Base-by-base conservation (phyloP, 2,888 invertebrate genomes). In the Isoperla grammatica region DNA sequence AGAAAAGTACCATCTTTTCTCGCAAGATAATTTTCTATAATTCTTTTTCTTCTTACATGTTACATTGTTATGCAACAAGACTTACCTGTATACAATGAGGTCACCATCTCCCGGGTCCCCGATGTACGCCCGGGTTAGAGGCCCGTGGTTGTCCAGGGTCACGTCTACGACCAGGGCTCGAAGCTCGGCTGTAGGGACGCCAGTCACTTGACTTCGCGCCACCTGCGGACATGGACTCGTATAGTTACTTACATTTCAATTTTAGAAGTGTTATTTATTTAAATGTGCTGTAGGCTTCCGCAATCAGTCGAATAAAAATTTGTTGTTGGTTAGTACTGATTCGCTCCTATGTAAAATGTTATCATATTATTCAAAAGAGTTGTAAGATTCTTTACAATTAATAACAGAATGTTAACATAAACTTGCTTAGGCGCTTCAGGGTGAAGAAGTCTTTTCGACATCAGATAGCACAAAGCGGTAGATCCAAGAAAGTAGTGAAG, bases 121-220 rank as follows among this genome's bases (percentile, higher is more conserved):
- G 56, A 76, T 66, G 63, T 74, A 77, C 11, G 72, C 77, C 57
- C 69, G 69, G 5, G 69, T 66, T 9, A 73, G 71, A 62, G 61
- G 66, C 13, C 64, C 63, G 43, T 64, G 63, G 13, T 60, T 56
- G 17, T 64, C 45, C 4, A 68, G 66, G 69, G 37, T 29, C 15
- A 45, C 23, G 45, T 76, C 75, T 5, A 75, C 66, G 0, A 71
- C 70, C 9, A 76, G 65, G 45, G 62, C 66, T 63, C 67, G 71
- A 20, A 76, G 67, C 48, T 69, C 64, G 43, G 67, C 63, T 8
- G 66, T 67, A 9, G 68, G 46, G 35, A 73, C 63, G 42, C 68
- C 67, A 1, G 53, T 56, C 29, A 74, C 63, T 56, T 66, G 62
- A 43, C 65, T 49, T 4, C 49, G 11, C 11, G 15, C 4, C 11